phyloP scores from a whole-genome alignment of 2,888 invertebrate genomes.

The Nomada hirtipes region DNA sequence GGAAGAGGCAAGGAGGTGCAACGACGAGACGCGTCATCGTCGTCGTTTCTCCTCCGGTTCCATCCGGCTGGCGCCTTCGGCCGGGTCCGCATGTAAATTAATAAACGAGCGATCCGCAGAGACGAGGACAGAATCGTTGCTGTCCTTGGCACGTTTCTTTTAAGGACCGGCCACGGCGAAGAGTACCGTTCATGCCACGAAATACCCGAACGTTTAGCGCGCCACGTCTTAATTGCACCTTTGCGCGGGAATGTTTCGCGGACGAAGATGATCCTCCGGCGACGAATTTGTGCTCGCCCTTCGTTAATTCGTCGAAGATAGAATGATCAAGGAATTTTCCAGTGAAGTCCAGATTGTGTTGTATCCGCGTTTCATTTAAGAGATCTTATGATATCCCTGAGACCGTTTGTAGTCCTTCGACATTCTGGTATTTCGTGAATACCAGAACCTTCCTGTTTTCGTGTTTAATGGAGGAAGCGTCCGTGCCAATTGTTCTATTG shows the following conservation, averaged over 20 bases:
- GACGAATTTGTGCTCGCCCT: not conserved
- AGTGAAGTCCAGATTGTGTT: too few relatives aligned
- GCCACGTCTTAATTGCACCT: slow-evolving; percentile 4
- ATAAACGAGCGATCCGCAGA: slow-evolving; percentile 53
- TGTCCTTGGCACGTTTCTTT: slow-evolving; percentile 70
- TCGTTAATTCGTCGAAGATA: not conserved
- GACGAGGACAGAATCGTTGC: slow-evolving; percentile 21
- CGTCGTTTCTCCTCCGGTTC: not conserved
- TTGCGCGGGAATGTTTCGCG: not conserved
- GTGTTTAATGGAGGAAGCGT: too few relatives aligned
- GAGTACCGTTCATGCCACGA: slow-evolving; percentile 64
- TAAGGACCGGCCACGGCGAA: slow-evolving; percentile 60
- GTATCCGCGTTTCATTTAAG: too few relatives aligned
- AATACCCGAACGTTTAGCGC: slow-evolving; percentile 49
- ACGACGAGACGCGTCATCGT: slow-evolving; percentile 15
- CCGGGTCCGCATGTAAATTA: slow-evolving; percentile 57
- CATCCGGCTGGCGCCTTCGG: slow-evolving; percentile 42
- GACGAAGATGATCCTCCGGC: not conserved
- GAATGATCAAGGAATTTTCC: too few relatives aligned
- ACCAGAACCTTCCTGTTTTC: too few relatives aligned
- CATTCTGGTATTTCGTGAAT: too few relatives aligned
- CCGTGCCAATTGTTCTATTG: not conserved
- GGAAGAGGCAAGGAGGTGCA: slow-evolving; percentile 7
- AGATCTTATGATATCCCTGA: too few relatives aligned
- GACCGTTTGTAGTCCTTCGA: too few relatives aligned